Evolutionary conservation across 1,140 invertebrate genomes (phyloP).

Genomic region (Leguminivora glycinivorella): DNA sequence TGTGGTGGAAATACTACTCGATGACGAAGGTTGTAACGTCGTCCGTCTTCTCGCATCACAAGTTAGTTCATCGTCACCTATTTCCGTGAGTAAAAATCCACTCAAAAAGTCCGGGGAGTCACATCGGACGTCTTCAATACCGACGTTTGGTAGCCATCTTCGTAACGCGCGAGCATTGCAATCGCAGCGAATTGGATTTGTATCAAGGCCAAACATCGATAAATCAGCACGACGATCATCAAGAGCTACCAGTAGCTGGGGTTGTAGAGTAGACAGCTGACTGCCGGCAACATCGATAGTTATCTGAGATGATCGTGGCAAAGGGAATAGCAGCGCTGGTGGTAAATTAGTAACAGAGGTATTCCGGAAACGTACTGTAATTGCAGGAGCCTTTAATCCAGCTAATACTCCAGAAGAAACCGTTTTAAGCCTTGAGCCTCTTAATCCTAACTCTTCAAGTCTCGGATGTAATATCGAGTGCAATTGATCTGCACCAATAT

Average conservation of each 20-base stretch:
- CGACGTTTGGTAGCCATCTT: constrained; percentile 85
- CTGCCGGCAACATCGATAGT: constrained; percentile 88
- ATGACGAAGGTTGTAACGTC: constrained; percentile 75
- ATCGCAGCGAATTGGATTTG: constrained; percentile 91
- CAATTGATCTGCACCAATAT: constrained; percentile 90
- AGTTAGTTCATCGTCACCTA: constrained; percentile 88
- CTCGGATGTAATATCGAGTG: constrained; percentile 88
- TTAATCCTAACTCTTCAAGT: constrained; percentile 85
- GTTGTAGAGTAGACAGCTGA: constrained; percentile 85
- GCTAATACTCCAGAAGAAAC: constrained; percentile 90
- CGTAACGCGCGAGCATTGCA: constrained; percentile 89
- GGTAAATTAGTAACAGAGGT: constrained; percentile 89
- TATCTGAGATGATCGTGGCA: constrained; percentile 92
- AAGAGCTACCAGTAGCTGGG: constrained; percentile 87
- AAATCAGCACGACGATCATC: constrained; percentile 89
- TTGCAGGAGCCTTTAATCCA: constrained; percentile 85
- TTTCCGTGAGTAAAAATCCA: constrained; percentile 84
- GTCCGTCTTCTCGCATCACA: constrained; percentile 84
- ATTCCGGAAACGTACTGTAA: constrained; percentile 87
- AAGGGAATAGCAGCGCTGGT: constrained; percentile 89
- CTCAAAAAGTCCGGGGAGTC: constrained; percentile 83
- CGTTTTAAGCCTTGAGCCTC: constrained; percentile 87
- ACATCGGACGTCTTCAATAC: constrained; percentile 82
- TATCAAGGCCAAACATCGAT: constrained; percentile 84
- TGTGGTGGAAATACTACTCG: constrained; percentile 65